phyloP scores from a whole-genome alignment of 2,113 vertebrate species.

The Bambusicola thoracicus region DNA sequence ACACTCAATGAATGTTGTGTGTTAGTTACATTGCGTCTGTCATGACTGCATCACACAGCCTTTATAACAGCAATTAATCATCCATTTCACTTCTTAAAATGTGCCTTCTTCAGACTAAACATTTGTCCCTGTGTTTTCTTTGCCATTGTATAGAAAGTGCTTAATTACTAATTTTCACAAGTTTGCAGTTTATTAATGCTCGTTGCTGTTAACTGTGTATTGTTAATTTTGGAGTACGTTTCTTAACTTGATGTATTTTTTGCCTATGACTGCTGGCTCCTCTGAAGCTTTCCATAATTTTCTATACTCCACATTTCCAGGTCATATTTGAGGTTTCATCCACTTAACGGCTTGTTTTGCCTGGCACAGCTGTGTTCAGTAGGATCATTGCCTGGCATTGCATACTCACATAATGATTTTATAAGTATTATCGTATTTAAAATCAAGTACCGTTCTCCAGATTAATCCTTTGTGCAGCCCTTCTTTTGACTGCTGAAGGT shows the following conservation, averaged over 20 bases:
- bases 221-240: background rate
- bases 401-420: background rate
- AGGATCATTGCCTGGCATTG: background rate
- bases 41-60: slow-evolving; percentile 56
- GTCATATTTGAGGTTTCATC: background rate
- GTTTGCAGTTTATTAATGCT: background rate
- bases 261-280: background rate
- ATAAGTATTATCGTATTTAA: background rate
- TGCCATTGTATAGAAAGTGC: background rate
- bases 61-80: slow-evolving; percentile 59
- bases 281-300: background rate
- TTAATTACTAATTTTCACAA: background rate
- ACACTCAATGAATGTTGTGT: slow-evolving; percentile 77
- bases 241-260: background rate
- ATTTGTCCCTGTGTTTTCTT: background rate
- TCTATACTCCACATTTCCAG: background rate
- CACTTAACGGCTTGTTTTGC: background rate
- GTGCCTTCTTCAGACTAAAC: background rate
- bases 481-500: background rate
- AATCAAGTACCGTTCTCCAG: background rate
- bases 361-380: background rate
- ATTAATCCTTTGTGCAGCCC: background rate
- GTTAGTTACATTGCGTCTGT: slow-evolving; percentile 56
- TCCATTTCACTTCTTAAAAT: background rate
- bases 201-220: background rate